phyloP scores from a whole-genome alignment of 2,888 invertebrate species.

The Troides aeacus region DNA sequence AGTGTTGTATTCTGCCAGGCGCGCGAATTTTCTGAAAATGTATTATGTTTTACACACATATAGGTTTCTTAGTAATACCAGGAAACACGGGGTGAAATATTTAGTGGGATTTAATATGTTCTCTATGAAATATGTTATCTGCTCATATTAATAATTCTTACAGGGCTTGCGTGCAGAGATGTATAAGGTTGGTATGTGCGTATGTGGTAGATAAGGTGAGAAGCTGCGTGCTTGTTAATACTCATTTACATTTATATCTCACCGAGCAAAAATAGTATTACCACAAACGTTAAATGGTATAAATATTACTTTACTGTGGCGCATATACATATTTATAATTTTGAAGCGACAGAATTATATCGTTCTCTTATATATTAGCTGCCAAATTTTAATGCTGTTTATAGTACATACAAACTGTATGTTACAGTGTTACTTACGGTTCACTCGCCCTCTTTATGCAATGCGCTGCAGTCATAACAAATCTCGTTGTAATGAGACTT shows the following conservation, averaged over 20 bases:
- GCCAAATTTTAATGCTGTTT: not conserved
- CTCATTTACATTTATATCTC: too few species aligned
- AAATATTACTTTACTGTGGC: too few species aligned
- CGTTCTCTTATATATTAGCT: not conserved
- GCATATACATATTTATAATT: not conserved
- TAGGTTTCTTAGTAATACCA: not conserved
- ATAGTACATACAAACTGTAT: not conserved
- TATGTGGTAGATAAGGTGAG: too few species aligned
- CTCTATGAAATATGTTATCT: too few species aligned
- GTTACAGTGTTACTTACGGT: conserved; percentile 27
- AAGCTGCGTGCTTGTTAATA: too few species aligned
- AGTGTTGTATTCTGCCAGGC: conserved; percentile 51
- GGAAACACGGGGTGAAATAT: not conserved
- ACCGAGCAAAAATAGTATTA: too few species aligned
- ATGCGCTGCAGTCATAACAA: conserved; percentile 71
- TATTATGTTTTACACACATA: not conserved
- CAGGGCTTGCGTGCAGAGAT: too few species aligned
- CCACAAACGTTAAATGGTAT: too few species aligned
- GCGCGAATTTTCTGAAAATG: conserved; percentile 34
- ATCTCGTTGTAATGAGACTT: conserved; percentile 58
- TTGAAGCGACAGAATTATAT: not conserved
- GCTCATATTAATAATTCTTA: too few species aligned
- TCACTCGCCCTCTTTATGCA: conserved; percentile 40
- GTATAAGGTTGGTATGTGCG: too few species aligned
- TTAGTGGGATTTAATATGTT: too few species aligned